Conservation (phyloP, 2,888 invertebrate species). For the Copidosoma aretas region DNA sequence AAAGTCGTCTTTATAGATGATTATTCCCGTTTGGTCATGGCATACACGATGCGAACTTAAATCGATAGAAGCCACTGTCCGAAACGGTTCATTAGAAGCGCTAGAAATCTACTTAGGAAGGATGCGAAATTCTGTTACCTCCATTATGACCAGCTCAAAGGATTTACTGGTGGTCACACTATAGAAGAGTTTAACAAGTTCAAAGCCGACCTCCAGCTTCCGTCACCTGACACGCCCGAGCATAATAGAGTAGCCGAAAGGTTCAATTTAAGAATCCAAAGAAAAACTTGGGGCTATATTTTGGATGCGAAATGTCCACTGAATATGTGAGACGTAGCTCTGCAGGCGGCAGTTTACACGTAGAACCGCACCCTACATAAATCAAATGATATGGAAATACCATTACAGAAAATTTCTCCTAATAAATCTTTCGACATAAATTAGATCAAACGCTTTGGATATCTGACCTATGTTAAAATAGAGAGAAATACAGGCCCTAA, state of each 20-base stretch:
- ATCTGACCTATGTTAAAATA: background rate
- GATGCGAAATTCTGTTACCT: constrained; percentile 44
- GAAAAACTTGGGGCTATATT: constrained; percentile 29
- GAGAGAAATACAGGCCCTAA: background rate
- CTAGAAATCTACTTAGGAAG: constrained; percentile 42
- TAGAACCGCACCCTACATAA: no score
- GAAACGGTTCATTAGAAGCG: constrained; percentile 37
- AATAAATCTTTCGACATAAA: constrained; percentile 25
- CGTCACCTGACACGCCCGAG: constrained; percentile 36
- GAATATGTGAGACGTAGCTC: constrained; percentile 40
- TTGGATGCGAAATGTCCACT: constrained; percentile 31
- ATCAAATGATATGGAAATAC: no score
- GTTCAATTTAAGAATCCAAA: constrained; percentile 41
- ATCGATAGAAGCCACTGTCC: constrained; percentile 35
- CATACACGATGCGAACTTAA: constrained; percentile 40
- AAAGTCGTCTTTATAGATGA: no score
- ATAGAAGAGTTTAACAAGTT: constrained; percentile 37
- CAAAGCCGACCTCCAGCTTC: constrained; percentile 31
- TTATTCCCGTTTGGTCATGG: constrained; percentile 42
- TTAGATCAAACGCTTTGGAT: constrained; percentile 34
- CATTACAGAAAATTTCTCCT: no score
- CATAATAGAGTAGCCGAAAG: constrained; percentile 39
- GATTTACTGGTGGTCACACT: constrained; percentile 42
- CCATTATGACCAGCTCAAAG: constrained; percentile 41
- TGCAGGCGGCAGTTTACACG: constrained; percentile 33